phyloP scores from a whole-genome alignment of 2,113 vertebrate species.

The Nesoenas mayeri region DNA sequence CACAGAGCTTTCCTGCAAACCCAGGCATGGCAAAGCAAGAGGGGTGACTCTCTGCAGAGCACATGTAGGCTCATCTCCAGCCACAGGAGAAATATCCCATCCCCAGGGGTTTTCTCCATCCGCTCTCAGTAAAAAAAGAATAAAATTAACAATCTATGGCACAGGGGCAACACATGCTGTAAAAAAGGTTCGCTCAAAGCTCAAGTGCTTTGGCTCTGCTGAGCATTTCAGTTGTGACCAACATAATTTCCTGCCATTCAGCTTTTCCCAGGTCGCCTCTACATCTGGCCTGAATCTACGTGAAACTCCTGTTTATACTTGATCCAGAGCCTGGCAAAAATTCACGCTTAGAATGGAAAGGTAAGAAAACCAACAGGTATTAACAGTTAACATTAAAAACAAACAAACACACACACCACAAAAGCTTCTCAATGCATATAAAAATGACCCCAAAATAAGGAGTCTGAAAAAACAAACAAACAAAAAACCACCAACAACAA shows the following conservation, averaged over 20 bases:
- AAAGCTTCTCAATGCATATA: not conserved
- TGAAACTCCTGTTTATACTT: not conserved
- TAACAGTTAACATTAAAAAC: not conserved
- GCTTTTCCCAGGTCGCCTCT: conserved; percentile 15
- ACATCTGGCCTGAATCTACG: conserved; percentile 5
- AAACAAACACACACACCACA: too few relatives aligned
- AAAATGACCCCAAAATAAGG: conserved; percentile 11
- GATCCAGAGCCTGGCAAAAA: not conserved
- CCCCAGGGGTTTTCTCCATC: conserved; percentile 24
- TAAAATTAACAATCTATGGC: conserved; percentile 3
- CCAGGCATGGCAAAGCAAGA: not conserved
- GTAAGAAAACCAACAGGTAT: not conserved
- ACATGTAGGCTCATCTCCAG: not conserved
- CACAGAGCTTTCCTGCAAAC: not conserved
- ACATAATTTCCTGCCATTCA: conserved; percentile 15
- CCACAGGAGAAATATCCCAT: conserved; percentile 12
- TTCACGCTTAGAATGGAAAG: not conserved
- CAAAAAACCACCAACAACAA: too few relatives aligned
- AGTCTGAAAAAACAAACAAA: not conserved
- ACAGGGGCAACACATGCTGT: conserved; percentile 5
- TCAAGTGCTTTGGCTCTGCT: conserved; percentile 4
- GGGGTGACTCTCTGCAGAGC: not conserved
- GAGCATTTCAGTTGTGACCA: conserved; percentile 44
- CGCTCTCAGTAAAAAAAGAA: not conserved
- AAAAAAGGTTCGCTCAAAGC: conserved; percentile 27